A percentile compares a stretch with the other conserved stretches of the same genome.
phyloP scores from a whole-genome alignment of 2,888 invertebrate species.

The Tiphia femorata region DNA sequence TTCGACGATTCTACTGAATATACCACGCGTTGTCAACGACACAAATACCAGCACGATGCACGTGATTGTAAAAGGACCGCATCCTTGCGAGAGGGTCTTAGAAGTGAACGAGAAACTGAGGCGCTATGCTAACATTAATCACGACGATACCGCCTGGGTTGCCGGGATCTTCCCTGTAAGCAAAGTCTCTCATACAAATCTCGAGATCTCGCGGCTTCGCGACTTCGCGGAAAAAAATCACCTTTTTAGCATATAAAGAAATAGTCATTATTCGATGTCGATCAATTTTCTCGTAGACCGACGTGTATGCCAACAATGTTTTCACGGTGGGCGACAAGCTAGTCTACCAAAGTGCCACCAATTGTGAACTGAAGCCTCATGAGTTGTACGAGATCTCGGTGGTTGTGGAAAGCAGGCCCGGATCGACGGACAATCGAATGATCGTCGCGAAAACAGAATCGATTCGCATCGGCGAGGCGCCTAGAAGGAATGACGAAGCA shows the following conservation, averaged over 20 bases:
- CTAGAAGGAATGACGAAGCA: slow-evolving; percentile 9
- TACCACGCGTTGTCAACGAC: slow-evolving; percentile 42
- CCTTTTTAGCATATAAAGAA: too few relatives aligned
- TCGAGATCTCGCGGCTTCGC: too few relatives aligned
- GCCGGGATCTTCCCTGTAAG: slow-evolving; percentile 32
- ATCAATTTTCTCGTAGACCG: slow-evolving; percentile 21
- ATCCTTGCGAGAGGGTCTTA: slow-evolving; percentile 20
- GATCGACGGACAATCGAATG: slow-evolving; percentile 10
- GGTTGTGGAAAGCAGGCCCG: slow-evolving; percentile 14
- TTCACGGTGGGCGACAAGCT: slow-evolving; percentile 44
- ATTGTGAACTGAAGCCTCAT: slow-evolving; percentile 36
- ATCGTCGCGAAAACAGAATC: slow-evolving; percentile 25
- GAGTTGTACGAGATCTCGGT: slow-evolving; percentile 35
- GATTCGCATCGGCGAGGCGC: slow-evolving; percentile 26
- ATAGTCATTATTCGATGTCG: neutral
- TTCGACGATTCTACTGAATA: slow-evolving; percentile 31
- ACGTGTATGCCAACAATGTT: slow-evolving; percentile 13
- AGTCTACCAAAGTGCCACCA: slow-evolving; percentile 20
- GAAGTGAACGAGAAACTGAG: neutral
- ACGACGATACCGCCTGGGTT: slow-evolving; percentile 27
- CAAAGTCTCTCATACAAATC: too few relatives aligned
- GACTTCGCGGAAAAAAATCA: too few relatives aligned
- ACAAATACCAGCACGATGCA: slow-evolving; percentile 27
- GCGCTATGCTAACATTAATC: slow-evolving; percentile 2
- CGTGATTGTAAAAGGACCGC: slow-evolving; percentile 37